phyloP scores from a whole-genome alignment of 2,888 invertebrate species.

The Agyllia agylla region DNA sequence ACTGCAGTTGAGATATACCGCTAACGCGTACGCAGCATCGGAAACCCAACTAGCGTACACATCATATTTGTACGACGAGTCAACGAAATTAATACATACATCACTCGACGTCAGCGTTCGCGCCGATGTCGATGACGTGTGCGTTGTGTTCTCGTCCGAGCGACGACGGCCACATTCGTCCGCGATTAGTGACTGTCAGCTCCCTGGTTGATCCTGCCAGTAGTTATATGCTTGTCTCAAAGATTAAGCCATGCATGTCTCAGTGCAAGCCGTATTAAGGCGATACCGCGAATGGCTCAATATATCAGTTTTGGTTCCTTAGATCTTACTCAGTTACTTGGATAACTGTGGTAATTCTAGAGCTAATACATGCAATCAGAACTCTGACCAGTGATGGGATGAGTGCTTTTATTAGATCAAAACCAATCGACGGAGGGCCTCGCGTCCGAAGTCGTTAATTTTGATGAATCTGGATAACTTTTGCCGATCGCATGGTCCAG shows the following conservation, averaged over 20 bases:
- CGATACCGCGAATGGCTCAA: conserved; percentile 3
- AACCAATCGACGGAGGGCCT: conserved; percentile 3
- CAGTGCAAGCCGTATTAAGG: conserved; percentile 3
- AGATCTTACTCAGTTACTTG: conserved; percentile 3
- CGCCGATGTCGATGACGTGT: neutral
- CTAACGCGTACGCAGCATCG: neutral
- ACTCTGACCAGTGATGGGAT: conserved; percentile 3
- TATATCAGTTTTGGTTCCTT: conserved; percentile 3
- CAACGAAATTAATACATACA: neutral
- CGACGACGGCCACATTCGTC: neutral
- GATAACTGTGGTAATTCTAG: conserved; percentile 3
- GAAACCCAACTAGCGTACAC: neutral
- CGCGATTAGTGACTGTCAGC: neutral
- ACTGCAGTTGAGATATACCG: neutral
- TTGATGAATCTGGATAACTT: conserved; percentile 3
- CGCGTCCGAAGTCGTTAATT: conserved; percentile 3
- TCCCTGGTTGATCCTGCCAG: conserved; percentile 3
- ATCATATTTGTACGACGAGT: neutral
- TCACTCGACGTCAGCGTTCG: neutral
- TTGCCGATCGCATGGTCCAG: conserved; percentile 3
- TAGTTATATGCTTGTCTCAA: conserved; percentile 3
- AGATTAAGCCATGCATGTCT: conserved; percentile 3
- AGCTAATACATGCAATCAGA: conserved; percentile 3
- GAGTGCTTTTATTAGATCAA: conserved; percentile 3
- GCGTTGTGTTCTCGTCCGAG: neutral